A percentile compares a stretch with the other conserved stretches of the same genome.
phyloP scores from a whole-genome alignment of 1,140 invertebrate genomes.

The Andricus grossulariae region DNA sequence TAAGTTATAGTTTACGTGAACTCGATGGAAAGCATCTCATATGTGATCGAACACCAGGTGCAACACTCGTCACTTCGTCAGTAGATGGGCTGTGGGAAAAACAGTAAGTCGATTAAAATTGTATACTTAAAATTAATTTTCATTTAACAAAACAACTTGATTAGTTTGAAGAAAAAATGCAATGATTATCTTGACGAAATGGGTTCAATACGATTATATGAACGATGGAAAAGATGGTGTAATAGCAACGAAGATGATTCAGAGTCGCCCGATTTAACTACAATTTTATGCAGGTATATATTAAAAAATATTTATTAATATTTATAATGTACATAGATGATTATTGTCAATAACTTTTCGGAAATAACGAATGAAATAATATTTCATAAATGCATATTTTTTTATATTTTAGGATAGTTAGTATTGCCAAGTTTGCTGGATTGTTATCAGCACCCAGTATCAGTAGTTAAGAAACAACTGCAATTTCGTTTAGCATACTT shows the following conservation, averaged over 20 bases:
- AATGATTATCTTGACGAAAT: slow-evolving; percentile 61
- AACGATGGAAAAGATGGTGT: slow-evolving; percentile 60
- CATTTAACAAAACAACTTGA: slow-evolving; percentile 1
- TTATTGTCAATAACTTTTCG: too few relatives aligned
- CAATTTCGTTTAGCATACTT: too few relatives aligned
- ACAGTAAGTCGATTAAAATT: slow-evolving; percentile 48
- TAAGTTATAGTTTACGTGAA: slow-evolving; percentile 62
- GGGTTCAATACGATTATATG: slow-evolving; percentile 54
- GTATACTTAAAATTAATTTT: slow-evolving; percentile 32
- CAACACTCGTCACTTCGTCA: slow-evolving; percentile 55
- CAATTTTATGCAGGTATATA: slow-evolving; percentile 58
- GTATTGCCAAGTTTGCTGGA: too few relatives aligned
- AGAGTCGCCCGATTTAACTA: slow-evolving; percentile 39
- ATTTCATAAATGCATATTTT: too few relatives aligned
- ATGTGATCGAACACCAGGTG: slow-evolving; percentile 55
- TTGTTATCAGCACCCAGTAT: too few relatives aligned
- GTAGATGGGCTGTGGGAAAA: slow-evolving; percentile 60
- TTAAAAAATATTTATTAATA: slow-evolving; percentile 1
- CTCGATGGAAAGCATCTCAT: slow-evolving; percentile 58
- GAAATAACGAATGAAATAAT: too few relatives aligned
- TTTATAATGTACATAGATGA: neutral
- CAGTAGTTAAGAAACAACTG: too few relatives aligned
- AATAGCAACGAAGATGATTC: slow-evolving; percentile 36
- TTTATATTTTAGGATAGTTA: too few relatives aligned
- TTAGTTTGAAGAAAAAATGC: slow-evolving; percentile 61